A percentile compares a stretch with the other conserved stretches of the same genome.
Conservation (phyloP, 2,113 vertebrate species). For the Casuarius casuarius region DNA sequence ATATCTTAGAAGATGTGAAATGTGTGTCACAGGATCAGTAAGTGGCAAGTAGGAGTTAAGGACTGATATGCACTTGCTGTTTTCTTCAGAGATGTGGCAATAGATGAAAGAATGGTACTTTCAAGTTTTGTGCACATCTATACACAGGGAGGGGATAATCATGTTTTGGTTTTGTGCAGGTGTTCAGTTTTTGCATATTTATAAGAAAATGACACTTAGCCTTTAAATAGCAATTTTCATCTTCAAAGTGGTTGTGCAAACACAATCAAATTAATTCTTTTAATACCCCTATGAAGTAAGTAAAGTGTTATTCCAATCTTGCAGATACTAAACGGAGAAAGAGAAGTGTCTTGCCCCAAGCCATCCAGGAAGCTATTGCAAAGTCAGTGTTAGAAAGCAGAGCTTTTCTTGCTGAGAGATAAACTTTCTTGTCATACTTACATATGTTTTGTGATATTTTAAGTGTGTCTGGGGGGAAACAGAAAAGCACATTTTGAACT, state of each 20-base stretch:
- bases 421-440: not conserved
- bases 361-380: not conserved
- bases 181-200: slow-evolving; percentile 6
- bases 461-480: not conserved
- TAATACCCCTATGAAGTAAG: not conserved
- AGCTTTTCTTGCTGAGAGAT: not conserved
- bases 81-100: not conserved
- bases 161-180: not conserved
- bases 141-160: not conserved
- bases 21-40: not conserved
- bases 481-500: not conserved
- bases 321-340: not conserved
- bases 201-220: not conserved
- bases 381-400: not conserved
- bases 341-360: not conserved
- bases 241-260: not conserved
- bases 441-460: not conserved
- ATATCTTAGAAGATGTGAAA: not conserved
- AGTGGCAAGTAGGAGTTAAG: not conserved
- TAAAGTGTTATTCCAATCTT: not conserved
- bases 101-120: not conserved
- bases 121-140: not conserved
- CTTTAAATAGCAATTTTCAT: not conserved
- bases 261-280: not conserved
- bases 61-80: not conserved